A percentile compares a stretch with the other conserved stretches of the same genome.
Evolutionary conservation across 2,113 vertebrate species (phyloP).

Genomic region (Scolopax mira): DNA sequence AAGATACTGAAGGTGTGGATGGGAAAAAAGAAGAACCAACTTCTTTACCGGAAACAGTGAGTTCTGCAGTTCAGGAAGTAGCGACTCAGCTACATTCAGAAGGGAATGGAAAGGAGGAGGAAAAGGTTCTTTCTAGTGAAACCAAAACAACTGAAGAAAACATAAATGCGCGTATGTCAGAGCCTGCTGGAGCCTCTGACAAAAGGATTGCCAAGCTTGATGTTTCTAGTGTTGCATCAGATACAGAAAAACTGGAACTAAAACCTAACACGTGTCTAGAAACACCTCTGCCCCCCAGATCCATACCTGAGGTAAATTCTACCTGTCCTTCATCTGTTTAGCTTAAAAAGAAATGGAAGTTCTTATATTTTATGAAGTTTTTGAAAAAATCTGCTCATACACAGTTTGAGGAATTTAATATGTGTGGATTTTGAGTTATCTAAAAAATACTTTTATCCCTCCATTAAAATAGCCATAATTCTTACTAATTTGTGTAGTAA

Average conservation of each 20-base stretch:
- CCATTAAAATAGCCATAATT: background rate
- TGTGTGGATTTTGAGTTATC: background rate
- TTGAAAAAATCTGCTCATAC: accelerated
- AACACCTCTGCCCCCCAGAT: slow-evolving; percentile 22
- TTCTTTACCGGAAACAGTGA: background rate
- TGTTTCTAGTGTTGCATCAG: slow-evolving; percentile 91
- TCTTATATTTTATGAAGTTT: background rate
- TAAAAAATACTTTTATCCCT: background rate
- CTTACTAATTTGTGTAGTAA: background rate
- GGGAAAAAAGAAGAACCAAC: background rate
- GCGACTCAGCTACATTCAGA: background rate
- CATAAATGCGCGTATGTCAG: background rate
- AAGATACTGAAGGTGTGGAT: background rate
- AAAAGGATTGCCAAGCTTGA: slow-evolving; percentile 91
- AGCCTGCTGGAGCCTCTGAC: slow-evolving; percentile 75
- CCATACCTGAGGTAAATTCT: slow-evolving; percentile 68
- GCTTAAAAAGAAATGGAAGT: background rate
- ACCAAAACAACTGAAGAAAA: background rate
- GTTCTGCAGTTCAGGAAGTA: background rate
- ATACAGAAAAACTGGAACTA: slow-evolving; percentile 90
- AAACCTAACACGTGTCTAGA: slow-evolving; percentile 73
- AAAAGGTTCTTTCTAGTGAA: background rate
- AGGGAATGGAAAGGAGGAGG: slow-evolving; percentile 4
- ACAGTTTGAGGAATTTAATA: background rate
- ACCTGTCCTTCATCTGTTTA: background rate